Evolutionary conservation across 2,797 vertebrate species (phyloP), one percentile per base, ranked within the genome.

Genomic region (Pagetopsis macropterus): DNA sequence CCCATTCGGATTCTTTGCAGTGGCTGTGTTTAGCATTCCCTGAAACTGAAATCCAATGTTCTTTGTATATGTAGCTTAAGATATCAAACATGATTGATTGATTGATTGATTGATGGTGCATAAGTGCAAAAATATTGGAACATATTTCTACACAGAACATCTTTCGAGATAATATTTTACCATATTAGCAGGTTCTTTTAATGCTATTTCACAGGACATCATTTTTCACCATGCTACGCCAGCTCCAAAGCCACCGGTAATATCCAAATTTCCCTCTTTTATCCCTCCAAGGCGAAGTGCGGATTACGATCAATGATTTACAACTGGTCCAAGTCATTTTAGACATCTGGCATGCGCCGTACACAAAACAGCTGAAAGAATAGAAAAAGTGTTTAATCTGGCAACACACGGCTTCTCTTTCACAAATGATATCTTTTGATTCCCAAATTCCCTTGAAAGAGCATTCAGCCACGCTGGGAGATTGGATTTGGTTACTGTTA

Each of bases 221-320:
- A 51, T 83, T 78, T 1, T 84, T 69, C 3, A 19, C 70, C 56
- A 69, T 61, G 61, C 33, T 23, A 27, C 9, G 60, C 69, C 72
- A 82, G 66, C 63, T 80, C 58, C 43, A 84, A 88, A 89, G 61
- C 73, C 84, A 79, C 72, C 56, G 54, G 81, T 85, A 83, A 91
- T 79, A 87, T 87, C 88, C 79, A 75, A 60, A 80, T 78, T 86
- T 90, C 82, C 83, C 58, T 68, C 21, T 76, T 79, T 84, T 71
- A 72, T 85, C 74, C 65, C 51, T 79, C 55, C 16, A 17, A 56
- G 57, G 77, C 78, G 68, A 82, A 85, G 65, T 50, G 31, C 59
- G 82, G 76, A 85, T 89, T 83, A 85, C 9, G 17, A 83, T 85
- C 69, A 76, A 17, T 75, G 79, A 90, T 89, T 89, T 89, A 84